Conservation (phyloP, 2,888 invertebrate genomes). For the Pseudeuparius sepicola region DNA sequence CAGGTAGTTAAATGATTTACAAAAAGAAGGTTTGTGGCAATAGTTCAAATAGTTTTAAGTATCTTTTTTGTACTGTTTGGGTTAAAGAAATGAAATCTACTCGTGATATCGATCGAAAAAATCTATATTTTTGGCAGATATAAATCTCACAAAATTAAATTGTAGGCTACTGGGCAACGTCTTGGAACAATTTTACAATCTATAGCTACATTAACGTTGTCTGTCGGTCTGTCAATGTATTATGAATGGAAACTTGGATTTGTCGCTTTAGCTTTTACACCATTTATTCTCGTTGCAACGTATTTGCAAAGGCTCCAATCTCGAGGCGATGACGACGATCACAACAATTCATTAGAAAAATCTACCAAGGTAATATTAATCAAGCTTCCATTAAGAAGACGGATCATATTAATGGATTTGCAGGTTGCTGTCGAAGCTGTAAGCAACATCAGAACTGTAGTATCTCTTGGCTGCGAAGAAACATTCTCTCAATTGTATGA, state of each 20-base stretch:
- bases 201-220: conserved; percentile 55
- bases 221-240: conserved; percentile 54
- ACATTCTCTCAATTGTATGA: conserved; percentile 56
- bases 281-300: conserved; percentile 56
- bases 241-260: conserved; percentile 69
- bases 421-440: conserved; percentile 70
- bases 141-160: too few relatives aligned
- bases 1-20: too few relatives aligned
- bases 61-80: too few relatives aligned
- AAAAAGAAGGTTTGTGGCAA: too few relatives aligned
- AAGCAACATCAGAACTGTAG: conserved; percentile 67
- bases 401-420: conserved; percentile 1
- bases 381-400: too few relatives aligned
- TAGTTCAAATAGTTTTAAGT: too few relatives aligned
- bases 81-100: too few relatives aligned
- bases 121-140: too few relatives aligned
- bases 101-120: too few relatives aligned
- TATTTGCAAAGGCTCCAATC: conserved; percentile 59
- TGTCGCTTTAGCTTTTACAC: conserved; percentile 61
- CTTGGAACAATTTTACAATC: conserved; percentile 69
- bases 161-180: conserved; percentile 69
- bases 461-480: conserved; percentile 60
- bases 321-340: conserved; percentile 54
- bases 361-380: conserved; percentile 67
- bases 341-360: conserved; percentile 57